These are phyloP conservation scores for Drosophila atripex DNA, from an alignment of 2,888 invertebrate species.

Conservation along the genomic window DNA sequence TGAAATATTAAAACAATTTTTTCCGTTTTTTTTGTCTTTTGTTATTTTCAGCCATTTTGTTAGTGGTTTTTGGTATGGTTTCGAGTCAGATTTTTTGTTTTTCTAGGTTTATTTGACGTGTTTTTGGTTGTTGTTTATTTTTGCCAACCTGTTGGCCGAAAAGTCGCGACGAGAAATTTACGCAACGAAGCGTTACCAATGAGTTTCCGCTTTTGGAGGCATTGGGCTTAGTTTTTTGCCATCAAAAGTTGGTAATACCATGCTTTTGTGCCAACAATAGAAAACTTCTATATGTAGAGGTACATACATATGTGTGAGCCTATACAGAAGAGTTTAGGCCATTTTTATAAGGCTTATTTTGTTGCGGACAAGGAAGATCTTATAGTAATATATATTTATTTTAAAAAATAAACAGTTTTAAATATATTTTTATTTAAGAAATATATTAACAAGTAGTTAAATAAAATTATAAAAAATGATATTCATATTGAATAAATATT, in stretches of 20 bases:
- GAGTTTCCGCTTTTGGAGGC: slow-evolving; percentile 81
- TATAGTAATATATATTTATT: no score
- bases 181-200: slow-evolving; percentile 83
- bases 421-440: no score
- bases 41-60: slow-evolving; percentile 69
- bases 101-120: slow-evolving; percentile 40
- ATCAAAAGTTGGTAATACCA: slow-evolving; percentile 25
- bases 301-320: background rate
- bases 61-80: slow-evolving; percentile 59
- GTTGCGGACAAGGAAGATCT: background rate
- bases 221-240: slow-evolving; percentile 66
- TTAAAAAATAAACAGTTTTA: no score
- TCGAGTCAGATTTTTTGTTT: slow-evolving; percentile 66
- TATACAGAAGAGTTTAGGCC: background rate
- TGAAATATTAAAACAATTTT: slow-evolving; percentile 74
- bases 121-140: slow-evolving; percentile 38
- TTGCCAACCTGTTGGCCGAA: slow-evolving; percentile 71
- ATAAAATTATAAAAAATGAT: no score
- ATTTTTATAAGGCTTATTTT: background rate
- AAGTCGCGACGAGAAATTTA: slow-evolving; percentile 70
- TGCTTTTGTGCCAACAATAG: slow-evolving; percentile 32
- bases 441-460: no score
- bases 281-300: slow-evolving; percentile 1
- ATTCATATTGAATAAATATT: no score
- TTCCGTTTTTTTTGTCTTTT: slow-evolving; percentile 37